A percentile compares a stretch with the other conserved stretches of the same genome.
Conservation (phyloP, 1,140 invertebrate species). For the Rhizoglyphus robini region DNA sequence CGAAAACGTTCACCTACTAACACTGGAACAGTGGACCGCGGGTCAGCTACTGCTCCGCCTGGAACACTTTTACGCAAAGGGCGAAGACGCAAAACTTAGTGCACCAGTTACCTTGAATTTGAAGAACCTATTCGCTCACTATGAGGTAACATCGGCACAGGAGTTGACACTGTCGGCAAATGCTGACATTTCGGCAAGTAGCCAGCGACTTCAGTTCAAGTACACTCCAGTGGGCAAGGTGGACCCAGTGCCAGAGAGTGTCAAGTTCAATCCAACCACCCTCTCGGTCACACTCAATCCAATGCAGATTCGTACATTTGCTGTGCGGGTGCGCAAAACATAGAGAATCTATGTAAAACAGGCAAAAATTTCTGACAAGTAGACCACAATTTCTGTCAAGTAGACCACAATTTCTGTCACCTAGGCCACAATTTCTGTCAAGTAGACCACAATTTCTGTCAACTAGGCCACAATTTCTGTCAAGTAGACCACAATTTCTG, state of each 20-base stretch:
- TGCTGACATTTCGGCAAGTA: constrained; percentile 36
- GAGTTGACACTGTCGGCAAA: constrained; percentile 58
- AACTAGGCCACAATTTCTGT: too few relatives aligned
- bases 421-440: too few relatives aligned
- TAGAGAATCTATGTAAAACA: too few relatives aligned
- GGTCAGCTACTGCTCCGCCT: constrained; percentile 57
- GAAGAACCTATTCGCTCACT: constrained; percentile 44
- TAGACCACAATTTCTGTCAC: too few relatives aligned
- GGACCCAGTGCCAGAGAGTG: not conserved
- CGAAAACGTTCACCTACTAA: constrained; percentile 63
- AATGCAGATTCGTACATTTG: constrained; percentile 49
- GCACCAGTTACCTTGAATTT: constrained; percentile 37
- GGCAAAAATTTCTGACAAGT: too few relatives aligned
- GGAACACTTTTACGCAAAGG: constrained; percentile 68
- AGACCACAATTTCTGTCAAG: too few relatives aligned
- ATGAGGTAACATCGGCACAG: constrained; percentile 41
- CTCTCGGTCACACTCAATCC: constrained; percentile 38
- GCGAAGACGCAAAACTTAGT: constrained; percentile 45
- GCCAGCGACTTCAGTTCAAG: constrained; percentile 22
- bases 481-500: too few relatives aligned
- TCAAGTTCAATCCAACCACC: not conserved
- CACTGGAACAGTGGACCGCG: constrained; percentile 64
- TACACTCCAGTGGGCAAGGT: not conserved
- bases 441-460: too few relatives aligned
- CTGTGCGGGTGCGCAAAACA: too few relatives aligned